Evolutionary conservation across 2,888 invertebrate species (phyloP).

Genomic region (Andricus quercusramuli): DNA sequence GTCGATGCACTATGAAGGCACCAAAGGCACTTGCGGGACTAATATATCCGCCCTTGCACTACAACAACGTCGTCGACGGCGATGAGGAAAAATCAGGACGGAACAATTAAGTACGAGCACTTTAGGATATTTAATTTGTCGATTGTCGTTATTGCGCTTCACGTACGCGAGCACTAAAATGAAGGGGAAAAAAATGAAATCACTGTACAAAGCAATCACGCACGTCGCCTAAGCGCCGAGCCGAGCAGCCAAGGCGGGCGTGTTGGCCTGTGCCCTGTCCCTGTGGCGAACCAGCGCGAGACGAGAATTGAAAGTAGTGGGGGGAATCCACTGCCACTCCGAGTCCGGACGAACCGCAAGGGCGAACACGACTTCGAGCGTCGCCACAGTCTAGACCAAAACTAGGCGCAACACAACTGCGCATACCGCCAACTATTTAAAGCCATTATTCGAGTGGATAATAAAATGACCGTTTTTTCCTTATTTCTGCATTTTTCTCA

Average conservation of each 20-base stretch:
- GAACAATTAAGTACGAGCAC: slow-evolving; percentile 55
- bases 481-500: too few relatives aligned
- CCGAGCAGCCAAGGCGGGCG: slow-evolving; percentile 62
- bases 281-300: slow-evolving; percentile 36
- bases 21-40: slow-evolving; percentile 47
- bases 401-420: neutral
- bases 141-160: slow-evolving; percentile 42
- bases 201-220: slow-evolving; percentile 32
- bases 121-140: slow-evolving; percentile 32
- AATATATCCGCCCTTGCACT: slow-evolving; percentile 1
- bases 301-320: slow-evolving; percentile 42
- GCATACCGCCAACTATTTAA: neutral
- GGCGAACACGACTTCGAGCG: neutral
- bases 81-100: slow-evolving; percentile 43
- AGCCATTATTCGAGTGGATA: too few relatives aligned
- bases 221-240: slow-evolving; percentile 57
- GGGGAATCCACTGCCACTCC: slow-evolving; percentile 42
- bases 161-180: slow-evolving; percentile 8
- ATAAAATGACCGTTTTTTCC: too few relatives aligned
- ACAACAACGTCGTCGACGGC: neutral
- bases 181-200: neutral
- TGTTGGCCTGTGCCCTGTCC: slow-evolving; percentile 35
- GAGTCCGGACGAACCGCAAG: neutral
- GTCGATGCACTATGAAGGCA: slow-evolving; percentile 32
- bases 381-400: neutral